Evolutionary conservation across 2,888 invertebrate genomes (phyloP), one percentile per base, ranked within the genome.

Genomic region (Microchrysa polita): DNA sequence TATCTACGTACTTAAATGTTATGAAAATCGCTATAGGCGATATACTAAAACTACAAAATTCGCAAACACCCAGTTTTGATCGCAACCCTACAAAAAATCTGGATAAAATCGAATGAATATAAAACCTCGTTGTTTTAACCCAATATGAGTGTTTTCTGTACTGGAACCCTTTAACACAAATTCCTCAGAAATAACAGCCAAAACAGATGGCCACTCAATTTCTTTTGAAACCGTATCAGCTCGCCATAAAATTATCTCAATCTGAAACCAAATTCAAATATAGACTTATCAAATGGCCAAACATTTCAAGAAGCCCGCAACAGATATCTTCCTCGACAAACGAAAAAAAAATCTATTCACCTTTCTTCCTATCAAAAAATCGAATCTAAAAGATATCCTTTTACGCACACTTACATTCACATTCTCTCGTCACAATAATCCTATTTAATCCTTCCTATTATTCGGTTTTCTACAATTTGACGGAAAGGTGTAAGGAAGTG

Each of bases 401-500:
- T 61, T 61, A 23, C 61, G 40, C 12, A 34, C n/a, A 27, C 16
- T 23, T 9, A n/a, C 14, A 9, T 34, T 40, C 16, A n/a, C 14
- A 9, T 34, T 40, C n/a, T 61, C 27, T 40, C 40, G 9, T 18
- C n/a, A 61, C 61, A 61, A 61, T 61, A 61, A 40, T 40, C 40
- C 61, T 61, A 23, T 61, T 61, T 42, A 61, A 61, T 61, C 61
- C 61, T 61, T 61, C 40, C 61, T 22, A 61, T 61, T 61, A 34
- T 23, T 42, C 2, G 27, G n/a, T 40, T 40, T 10, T n/a, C 16
- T 40, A 34, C 61, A 34, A 61, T 61, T 40, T 16, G 55, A 55
- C 20, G 16, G 59, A 59, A 59, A 59, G 20, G 40, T 61, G 40
- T 48, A 61, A 61, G 40, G 61, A 61, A 61, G 40, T 61, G 48